These are phyloP conservation scores for Pycnomerus fuliginosus DNA, from an alignment of 2,888 invertebrate species.

Conservation along the genomic window DNA sequence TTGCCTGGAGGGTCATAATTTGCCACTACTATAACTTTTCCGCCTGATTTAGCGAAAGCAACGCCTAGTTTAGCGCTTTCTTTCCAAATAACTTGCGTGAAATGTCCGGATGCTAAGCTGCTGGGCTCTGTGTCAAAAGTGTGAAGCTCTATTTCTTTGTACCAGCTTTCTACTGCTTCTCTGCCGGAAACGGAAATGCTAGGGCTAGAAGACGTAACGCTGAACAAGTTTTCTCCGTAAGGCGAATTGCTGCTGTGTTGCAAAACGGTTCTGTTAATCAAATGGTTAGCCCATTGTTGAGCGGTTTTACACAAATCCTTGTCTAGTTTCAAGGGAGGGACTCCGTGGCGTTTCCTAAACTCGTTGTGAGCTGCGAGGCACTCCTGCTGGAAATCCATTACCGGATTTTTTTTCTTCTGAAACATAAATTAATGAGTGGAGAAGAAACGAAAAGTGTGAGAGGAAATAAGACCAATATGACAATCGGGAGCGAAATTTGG, in stretches of 20 bases:
- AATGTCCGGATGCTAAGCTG: conserved; percentile 64
- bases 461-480: too few relatives aligned
- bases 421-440: conserved; percentile 26
- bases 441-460: too few relatives aligned
- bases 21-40: conserved; percentile 80
- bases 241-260: conserved; percentile 57
- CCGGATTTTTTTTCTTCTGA: conserved; percentile 36
- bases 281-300: conserved; percentile 56
- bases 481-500: too few relatives aligned
- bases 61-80: conserved; percentile 72
- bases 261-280: conserved; percentile 57
- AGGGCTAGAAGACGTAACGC: conserved; percentile 67
- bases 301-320: conserved; percentile 57
- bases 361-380: conserved; percentile 63
- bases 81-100: conserved; percentile 84
- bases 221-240: conserved; percentile 66
- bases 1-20: conserved; percentile 91
- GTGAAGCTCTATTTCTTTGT: conserved; percentile 71
- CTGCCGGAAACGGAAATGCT: conserved; percentile 65
- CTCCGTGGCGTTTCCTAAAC: conserved; percentile 59
- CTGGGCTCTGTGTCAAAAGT: conserved; percentile 68
- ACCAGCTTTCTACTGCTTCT: conserved; percentile 67
- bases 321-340: conserved; percentile 58
- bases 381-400: conserved; percentile 49
- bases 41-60: conserved; percentile 66